Conservation (phyloP, 2,888 invertebrate genomes). For the Taenaris catops region DNA sequence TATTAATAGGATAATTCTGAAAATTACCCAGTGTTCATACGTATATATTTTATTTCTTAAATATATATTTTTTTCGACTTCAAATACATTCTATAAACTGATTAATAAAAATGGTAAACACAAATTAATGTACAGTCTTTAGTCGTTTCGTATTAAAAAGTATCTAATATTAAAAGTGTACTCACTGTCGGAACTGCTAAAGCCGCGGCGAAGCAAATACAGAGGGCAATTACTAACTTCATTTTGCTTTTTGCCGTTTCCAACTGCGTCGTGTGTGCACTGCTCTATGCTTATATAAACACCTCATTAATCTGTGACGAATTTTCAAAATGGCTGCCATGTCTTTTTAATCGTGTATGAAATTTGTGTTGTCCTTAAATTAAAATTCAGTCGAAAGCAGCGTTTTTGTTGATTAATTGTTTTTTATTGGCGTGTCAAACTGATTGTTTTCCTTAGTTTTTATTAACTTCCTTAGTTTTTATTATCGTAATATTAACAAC, state of each 20-base stretch:
- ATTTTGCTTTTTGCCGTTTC: slow-evolving; percentile 14
- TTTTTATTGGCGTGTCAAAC: slow-evolving; percentile 1
- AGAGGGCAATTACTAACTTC: slow-evolving; percentile 18
- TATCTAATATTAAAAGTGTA: too few relatives aligned
- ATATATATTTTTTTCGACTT: too few relatives aligned
- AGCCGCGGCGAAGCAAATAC: slow-evolving; percentile 16
- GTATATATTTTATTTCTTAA: too few relatives aligned
- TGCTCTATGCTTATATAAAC: slow-evolving; percentile 9
- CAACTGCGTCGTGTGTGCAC: slow-evolving; percentile 4
- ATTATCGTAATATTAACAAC: too few relatives aligned
- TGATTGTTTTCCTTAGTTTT: background rate
- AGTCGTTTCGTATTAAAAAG: too few relatives aligned
- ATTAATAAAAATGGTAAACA: too few relatives aligned
- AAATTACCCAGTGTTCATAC: too few relatives aligned
- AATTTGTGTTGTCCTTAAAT: slow-evolving; percentile 8
- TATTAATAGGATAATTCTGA: too few relatives aligned
- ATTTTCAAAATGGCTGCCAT: slow-evolving; percentile 13
- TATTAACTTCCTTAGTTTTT: too few relatives aligned
- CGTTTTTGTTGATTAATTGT: slow-evolving; percentile 1
- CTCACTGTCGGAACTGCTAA: slow-evolving; percentile 19
- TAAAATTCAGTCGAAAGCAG: background rate
- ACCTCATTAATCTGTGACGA: slow-evolving; percentile 9
- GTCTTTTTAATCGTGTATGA: slow-evolving; percentile 10
- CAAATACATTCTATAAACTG: too few relatives aligned
- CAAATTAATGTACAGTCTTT: too few relatives aligned